phyloP scores from a whole-genome alignment of 1,140 invertebrate species.

The Dendrolimus punctatus region DNA sequence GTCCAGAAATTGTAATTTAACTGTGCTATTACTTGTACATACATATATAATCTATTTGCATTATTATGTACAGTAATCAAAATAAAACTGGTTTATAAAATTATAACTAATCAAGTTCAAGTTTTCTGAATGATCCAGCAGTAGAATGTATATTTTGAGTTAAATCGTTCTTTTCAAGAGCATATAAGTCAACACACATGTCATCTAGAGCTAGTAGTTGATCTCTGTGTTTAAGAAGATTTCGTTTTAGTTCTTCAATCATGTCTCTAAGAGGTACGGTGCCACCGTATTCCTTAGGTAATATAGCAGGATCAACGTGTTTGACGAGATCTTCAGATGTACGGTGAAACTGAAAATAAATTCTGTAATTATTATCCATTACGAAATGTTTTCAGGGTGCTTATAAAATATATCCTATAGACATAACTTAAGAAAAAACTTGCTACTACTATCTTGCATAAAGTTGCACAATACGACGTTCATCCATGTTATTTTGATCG shows the following conservation, averaged over 20 bases:
- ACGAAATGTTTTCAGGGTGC: too few species aligned
- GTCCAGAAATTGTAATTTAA: too few species aligned
- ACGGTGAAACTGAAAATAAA: constrained; percentile 77
- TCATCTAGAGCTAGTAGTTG: constrained; percentile 82
- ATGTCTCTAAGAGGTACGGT: constrained; percentile 83
- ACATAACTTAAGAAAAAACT: too few species aligned
- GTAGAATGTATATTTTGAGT: constrained; percentile 78
- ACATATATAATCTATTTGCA: too few species aligned
- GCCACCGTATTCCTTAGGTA: constrained; percentile 91
- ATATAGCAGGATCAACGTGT: constrained; percentile 79
- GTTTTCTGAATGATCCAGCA: constrained; percentile 84
- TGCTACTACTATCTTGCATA: too few species aligned
- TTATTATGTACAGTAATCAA: too few species aligned
- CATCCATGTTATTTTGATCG: too few species aligned
- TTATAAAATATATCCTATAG: too few species aligned
- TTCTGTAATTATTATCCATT: not conserved
- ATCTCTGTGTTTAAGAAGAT: constrained; percentile 76
- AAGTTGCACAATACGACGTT: too few species aligned
- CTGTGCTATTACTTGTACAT: too few species aligned
- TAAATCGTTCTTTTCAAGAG: constrained; percentile 75
- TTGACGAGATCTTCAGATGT: constrained; percentile 79
- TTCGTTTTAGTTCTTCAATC: constrained; percentile 82
- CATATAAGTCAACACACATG: constrained; percentile 82
- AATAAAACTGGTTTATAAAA: not conserved
- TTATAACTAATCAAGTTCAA: constrained; percentile 81